Evolutionary conservation across 2,888 invertebrate genomes (phyloP).

Genomic region (Eucera pruinosa): DNA sequence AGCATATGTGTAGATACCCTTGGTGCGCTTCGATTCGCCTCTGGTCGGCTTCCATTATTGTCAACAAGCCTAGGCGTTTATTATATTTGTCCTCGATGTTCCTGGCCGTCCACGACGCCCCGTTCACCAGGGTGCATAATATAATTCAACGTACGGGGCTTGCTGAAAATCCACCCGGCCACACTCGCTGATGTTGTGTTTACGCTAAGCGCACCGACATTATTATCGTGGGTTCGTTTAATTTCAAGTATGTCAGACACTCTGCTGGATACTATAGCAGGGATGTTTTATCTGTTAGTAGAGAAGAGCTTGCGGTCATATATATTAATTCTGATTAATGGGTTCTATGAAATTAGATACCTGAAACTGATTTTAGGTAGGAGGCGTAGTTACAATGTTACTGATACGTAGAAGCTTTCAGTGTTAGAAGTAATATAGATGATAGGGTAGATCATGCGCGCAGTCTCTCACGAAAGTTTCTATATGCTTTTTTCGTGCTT

Average conservation of each 20-base stretch:
- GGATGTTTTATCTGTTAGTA: background rate
- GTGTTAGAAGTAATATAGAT: no score
- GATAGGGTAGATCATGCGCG: no score
- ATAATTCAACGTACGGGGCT: constrained; percentile 47
- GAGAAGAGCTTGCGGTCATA: background rate
- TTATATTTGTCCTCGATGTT: constrained; percentile 55
- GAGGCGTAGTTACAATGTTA: no score
- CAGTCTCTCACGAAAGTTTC: no score
- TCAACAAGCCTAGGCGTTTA: constrained; percentile 51
- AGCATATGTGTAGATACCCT: constrained; percentile 23
- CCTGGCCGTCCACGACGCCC: constrained; percentile 7
- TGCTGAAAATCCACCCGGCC: constrained; percentile 45
- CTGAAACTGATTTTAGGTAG: no score
- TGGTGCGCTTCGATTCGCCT: constrained; percentile 33
- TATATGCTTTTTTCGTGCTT: no score
- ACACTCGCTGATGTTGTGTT: constrained; percentile 43
- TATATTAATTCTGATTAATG: no score
- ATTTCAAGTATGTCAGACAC: background rate
- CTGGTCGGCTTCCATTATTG: constrained; percentile 40
- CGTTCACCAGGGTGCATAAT: constrained; percentile 42
- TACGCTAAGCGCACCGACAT: constrained; percentile 10
- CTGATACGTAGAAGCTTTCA: no score
- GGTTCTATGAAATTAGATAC: no score
- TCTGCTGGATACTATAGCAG: no score
- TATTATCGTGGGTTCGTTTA: constrained; percentile 16